Conservation (phyloP, 2,113 vertebrate genomes). For the Trachemys scripta region DNA sequence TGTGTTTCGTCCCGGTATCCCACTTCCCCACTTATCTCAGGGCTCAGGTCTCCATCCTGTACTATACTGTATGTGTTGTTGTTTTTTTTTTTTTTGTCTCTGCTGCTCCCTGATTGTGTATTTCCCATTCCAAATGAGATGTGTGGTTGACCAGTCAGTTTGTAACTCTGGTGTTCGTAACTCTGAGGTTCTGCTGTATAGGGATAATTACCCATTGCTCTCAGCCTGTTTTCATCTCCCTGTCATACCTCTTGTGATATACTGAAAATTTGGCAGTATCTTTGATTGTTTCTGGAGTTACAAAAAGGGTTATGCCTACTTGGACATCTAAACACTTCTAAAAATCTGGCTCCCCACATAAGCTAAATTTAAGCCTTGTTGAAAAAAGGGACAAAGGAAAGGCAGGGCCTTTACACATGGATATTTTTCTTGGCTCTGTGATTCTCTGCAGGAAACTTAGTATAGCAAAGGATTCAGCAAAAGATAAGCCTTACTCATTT, state of each 20-base stretch:
- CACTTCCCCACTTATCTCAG: no score
- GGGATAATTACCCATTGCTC: not conserved
- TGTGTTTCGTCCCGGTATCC: no score
- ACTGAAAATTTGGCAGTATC: not conserved
- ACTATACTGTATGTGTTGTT: no score
- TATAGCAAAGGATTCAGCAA: not conserved
- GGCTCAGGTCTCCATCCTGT: no score
- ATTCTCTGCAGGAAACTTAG: not conserved
- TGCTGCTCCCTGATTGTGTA: no score
- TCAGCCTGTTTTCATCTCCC: not conserved
- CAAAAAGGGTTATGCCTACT: not conserved
- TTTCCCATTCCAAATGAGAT: no score
- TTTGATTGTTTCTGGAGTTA: not conserved
- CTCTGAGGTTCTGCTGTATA: not conserved
- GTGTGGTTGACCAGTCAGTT: no score
- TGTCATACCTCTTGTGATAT: not conserved
- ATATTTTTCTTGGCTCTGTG: not conserved
- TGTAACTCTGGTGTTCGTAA: no score
- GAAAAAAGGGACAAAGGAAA: not conserved
- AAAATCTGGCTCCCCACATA: not conserved
- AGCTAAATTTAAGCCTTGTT: not conserved
- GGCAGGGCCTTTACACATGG: not conserved
- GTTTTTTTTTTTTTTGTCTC: no score
- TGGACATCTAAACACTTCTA: not conserved
- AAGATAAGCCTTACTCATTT: not conserved